phyloP scores from a whole-genome alignment of 2,113 vertebrate species.

The Ploceus nigricollis region DNA sequence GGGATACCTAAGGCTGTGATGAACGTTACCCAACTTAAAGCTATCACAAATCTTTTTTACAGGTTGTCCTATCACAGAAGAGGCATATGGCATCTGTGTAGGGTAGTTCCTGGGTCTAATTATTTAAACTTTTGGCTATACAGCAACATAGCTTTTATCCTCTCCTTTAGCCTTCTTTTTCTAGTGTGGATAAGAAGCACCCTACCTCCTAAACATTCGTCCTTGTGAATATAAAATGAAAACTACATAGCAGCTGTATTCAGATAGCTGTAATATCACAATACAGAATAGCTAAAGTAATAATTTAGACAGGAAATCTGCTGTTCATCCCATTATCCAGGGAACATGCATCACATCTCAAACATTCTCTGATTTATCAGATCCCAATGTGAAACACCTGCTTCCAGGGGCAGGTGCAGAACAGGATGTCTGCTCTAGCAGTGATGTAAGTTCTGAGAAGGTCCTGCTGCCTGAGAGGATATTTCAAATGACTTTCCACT shows the following conservation, averaged over 20 bases:
- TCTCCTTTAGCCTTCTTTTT: not conserved
- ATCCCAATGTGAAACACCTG: not conserved
- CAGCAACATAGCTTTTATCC: not conserved
- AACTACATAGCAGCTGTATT: not conserved
- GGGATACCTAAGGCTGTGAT: not conserved
- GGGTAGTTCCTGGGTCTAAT: not conserved
- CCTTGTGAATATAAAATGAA: not conserved
- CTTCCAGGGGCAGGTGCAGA: not conserved
- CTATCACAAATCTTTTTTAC: not conserved
- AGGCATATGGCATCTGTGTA: not conserved
- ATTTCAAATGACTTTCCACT: not conserved
- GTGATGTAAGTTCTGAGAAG: not conserved
- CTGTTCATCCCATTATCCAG: not conserved
- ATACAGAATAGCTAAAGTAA: not conserved
- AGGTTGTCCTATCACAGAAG: not conserved
- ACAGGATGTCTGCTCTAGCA: not conserved
- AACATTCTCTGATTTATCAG: not conserved
- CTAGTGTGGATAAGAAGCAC: not conserved
- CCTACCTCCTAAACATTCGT: not conserved
- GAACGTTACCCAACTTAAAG: not conserved
- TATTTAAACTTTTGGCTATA: not conserved
- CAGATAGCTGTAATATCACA: not conserved
- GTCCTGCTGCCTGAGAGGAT: not conserved
- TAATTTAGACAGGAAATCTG: not conserved
- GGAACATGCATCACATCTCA: not conserved